Base-by-base conservation (phyloP, 2,888 invertebrate genomes). In the Pinctada fucata region DNA sequence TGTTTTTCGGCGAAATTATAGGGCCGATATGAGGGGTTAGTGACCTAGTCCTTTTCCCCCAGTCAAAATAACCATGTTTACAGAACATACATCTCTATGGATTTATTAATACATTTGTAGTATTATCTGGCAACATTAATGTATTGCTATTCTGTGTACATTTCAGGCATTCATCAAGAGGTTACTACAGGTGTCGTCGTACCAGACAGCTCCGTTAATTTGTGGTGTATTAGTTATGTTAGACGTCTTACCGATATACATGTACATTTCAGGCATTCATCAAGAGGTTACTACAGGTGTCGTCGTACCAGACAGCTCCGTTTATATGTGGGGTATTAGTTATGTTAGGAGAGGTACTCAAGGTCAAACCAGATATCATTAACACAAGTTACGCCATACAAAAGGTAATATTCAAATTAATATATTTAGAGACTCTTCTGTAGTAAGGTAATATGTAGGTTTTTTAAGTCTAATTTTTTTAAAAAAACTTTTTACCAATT, bases 241-340 rank as follows among this genome's bases (percentile, higher is more conserved):
- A 65, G 77, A 75, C 48, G 78, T 78, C 65, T 8, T 80, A n/a
- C 58, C 72, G 47, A 80, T 10, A 52, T 52, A 52, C 58, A 52
- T 52, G 58, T 52, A 52, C 58, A 8, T 83, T 84, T 10, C 85
- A 95, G 90, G 96, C 97, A 0, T 97, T 99, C 91, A 93, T 97
- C 0, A 99, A 99, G 93, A 93, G 97, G 49, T 93, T 97, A 76
- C 93, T 97, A 8, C 96, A 96, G 93, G 85, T 91, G 3, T 91
- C 91, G 79, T 84, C 85, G 31, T 87, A 95, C 86, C 95, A 95
- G 90, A 95, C 95, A 13, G 95, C 97, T 0, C 95, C 95, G 75
- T 95, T 97, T 91, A 94, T 95, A 0, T 97, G 97, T 89, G 97
- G 96, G 5, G 95, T 96, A 85, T 93, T 99, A 71, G 96, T 96